A percentile compares a stretch with the other conserved stretches of the same genome.
Evolutionary conservation across 2,888 invertebrate genomes (phyloP).

Genomic region (Pseudoips prasinana): DNA sequence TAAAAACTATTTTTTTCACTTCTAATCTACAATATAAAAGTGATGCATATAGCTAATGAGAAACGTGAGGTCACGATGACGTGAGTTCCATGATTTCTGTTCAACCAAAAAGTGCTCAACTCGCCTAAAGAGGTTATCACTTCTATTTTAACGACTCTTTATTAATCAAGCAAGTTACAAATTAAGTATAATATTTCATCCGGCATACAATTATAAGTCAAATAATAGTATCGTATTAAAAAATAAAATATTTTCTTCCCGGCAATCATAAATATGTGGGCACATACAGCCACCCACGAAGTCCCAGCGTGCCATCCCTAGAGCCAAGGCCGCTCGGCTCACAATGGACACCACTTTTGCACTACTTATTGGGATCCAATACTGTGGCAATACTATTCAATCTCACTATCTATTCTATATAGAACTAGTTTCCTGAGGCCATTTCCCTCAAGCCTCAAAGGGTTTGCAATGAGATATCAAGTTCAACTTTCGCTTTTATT

Average conservation of each 20-base stretch:
- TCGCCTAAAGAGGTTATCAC: no score
- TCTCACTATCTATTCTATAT: slow-evolving; percentile 72
- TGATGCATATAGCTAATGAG: no score
- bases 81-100: no score
- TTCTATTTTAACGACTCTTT: no score
- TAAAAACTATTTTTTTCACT: no score
- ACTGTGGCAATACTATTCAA: slow-evolving; percentile 54
- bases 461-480: slow-evolving; percentile 38
- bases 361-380: slow-evolving; percentile 70
- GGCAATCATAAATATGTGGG: slow-evolving; percentile 27
- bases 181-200: no score
- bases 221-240: slow-evolving; percentile 17
- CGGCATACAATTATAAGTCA: no score
- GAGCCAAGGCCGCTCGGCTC: slow-evolving; percentile 58
- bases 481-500: slow-evolving; percentile 36
- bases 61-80: no score
- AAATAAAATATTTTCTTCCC: slow-evolving; percentile 24
- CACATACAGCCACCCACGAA: slow-evolving; percentile 59
- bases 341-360: slow-evolving; percentile 66
- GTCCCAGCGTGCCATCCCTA: slow-evolving; percentile 42
- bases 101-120: no score
- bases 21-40: no score
- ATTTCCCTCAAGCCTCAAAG: slow-evolving; percentile 52
- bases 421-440: slow-evolving; percentile 72
- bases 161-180: no score